Evolutionary conservation across 2,113 vertebrate genomes (phyloP), one percentile per base, ranked within the genome.

Genomic region (Malurus melanocephalus): DNA sequence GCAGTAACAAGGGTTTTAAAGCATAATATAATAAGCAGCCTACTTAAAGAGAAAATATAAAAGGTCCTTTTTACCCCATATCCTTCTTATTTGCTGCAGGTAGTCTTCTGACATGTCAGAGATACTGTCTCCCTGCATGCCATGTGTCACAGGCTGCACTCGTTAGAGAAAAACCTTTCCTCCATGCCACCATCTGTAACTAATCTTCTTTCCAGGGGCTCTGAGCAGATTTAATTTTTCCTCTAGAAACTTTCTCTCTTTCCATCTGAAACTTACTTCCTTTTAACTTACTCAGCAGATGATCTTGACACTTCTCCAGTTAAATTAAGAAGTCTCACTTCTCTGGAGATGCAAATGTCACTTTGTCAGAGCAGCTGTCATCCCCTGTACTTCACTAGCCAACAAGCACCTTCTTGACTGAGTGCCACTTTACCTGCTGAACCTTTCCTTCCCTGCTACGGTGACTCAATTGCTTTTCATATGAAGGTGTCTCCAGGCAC

Each of bases 291-390:
- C 73, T 93, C 92, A 88, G 88, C 91, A 90, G 80, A 90, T 65
- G 84, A 93, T 94, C 90, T 86, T 79, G 90, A 93, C 95, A 94
- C 74, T 87, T 90, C 77, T 84, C 45, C 49, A 42, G 88, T 88
- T 93, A 94, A 90, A 94, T 95, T 94, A 95, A 90, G 92, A 91
- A 91, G 74, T 81, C 88, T 93, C 92, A 92, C 90, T 93, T 94
- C 77, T 93, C 86, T 65, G 83, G 93, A 94, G 86, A 82, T 84
- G 83, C 77, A 93, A 92, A 90, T 90, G 93, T 93, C 95, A 94
- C 84, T 90, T 91, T 88, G 86, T 92, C 83, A 94, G 93, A 67
- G 77, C 88, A 88, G 92, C 92, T 94, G 92, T 75, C 95, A 93
- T 53, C 86, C 69, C 77, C 80, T 86, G 73, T 77, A 64, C 86